Evolutionary conservation across 2,888 invertebrate genomes (phyloP).

Genomic region (Napeogenes inachia): DNA sequence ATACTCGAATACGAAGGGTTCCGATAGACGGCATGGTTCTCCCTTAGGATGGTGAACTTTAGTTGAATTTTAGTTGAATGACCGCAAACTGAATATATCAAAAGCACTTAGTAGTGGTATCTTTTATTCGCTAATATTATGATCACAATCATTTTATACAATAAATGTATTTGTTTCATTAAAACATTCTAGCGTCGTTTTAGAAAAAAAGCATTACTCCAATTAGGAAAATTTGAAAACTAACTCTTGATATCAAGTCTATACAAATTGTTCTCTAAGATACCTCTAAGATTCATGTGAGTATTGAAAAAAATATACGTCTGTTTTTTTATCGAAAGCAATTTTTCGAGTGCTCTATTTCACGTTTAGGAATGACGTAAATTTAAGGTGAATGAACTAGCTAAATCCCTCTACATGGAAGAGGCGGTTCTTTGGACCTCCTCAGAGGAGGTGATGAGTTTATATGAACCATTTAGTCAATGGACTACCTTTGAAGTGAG

Average conservation of each 20-base stretch:
- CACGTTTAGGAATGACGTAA: constrained; percentile 69
- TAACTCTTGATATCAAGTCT: not conserved
- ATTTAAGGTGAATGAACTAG: constrained; percentile 75
- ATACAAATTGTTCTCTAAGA: not conserved
- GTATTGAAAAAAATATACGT: constrained; percentile 71
- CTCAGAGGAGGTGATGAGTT: constrained; percentile 65
- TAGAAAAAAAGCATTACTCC: too few species aligned
- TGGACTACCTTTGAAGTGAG: constrained; percentile 67
- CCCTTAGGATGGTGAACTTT: too few species aligned
- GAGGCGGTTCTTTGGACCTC: constrained; percentile 56
- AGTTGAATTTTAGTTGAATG: too few species aligned
- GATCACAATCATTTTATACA: too few species aligned
- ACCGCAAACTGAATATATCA: too few species aligned
- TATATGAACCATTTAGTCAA: constrained; percentile 69
- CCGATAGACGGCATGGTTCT: too few species aligned
- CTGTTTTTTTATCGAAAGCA: constrained; percentile 67
- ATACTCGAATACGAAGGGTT: too few species aligned
- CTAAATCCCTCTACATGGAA: constrained; percentile 72
- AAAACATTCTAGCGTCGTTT: too few species aligned
- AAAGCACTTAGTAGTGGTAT: too few species aligned
- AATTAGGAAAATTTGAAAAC: too few species aligned
- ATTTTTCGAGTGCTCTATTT: constrained; percentile 71
- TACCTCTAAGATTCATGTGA: constrained; percentile 69
- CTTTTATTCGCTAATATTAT: too few species aligned
- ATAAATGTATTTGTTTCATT: too few species aligned